phyloP scores from a whole-genome alignment of 2,797 vertebrate genomes.

The Gastrophryne carolinensis region DNA sequence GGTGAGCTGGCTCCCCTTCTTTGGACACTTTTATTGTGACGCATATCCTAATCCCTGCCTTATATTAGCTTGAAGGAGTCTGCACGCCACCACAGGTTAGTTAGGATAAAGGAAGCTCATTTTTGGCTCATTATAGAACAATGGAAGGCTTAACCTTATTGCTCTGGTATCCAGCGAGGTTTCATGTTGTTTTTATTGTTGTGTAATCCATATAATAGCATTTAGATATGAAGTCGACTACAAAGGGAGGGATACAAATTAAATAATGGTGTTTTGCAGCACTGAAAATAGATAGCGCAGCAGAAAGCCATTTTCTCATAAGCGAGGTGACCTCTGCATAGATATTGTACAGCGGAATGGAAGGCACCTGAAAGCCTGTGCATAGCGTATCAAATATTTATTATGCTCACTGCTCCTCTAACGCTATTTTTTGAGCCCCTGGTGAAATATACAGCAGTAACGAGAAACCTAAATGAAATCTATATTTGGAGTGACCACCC shows the following conservation, averaged over 20 bases:
- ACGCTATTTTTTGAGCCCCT: too few relatives aligned
- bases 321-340: neutral
- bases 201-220: conserved; percentile 21
- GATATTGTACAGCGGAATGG: neutral
- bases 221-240: conserved; percentile 26
- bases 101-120: neutral
- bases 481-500: too few relatives aligned
- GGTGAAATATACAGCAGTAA: too few relatives aligned
- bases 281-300: neutral
- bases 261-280: neutral
- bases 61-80: neutral
- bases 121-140: conserved; percentile 6
- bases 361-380: too few relatives aligned
- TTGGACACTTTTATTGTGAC: too few relatives aligned
- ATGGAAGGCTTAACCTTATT: neutral
- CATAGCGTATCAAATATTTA: too few relatives aligned
- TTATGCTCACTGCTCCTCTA: too few relatives aligned
- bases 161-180: neutral
- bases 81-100: neutral
- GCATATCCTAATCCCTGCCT: too few relatives aligned
- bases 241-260: neutral
- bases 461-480: too few relatives aligned
- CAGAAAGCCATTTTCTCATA: neutral
- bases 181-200: conserved; percentile 32
- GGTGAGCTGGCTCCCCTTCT: too few relatives aligned